These are phyloP conservation scores for Campaea margaritaria DNA, from an alignment of 2,888 invertebrate genomes.

Conservation along the genomic window DNA sequence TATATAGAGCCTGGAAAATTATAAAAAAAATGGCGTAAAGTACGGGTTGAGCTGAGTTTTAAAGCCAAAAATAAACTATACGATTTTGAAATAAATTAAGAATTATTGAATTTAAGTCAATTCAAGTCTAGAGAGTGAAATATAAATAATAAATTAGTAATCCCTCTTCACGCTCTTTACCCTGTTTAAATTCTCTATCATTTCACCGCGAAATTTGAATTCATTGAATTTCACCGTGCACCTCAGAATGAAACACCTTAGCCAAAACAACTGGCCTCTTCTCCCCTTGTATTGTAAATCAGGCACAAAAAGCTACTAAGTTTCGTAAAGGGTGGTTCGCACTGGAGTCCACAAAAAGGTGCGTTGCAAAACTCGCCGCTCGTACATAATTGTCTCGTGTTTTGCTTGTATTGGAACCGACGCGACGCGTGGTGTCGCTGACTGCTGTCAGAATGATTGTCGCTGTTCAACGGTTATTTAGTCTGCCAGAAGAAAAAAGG, in stretches of 20 bases:
- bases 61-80: no score
- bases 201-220: no score
- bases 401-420: conserved; percentile 54
- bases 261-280: conserved; percentile 5
- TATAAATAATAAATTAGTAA: no score
- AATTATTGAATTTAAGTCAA: no score
- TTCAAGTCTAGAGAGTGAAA: no score
- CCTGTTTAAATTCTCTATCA: no score
- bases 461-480: conserved; percentile 48
- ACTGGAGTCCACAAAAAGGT: conserved; percentile 28
- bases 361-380: conserved; percentile 46
- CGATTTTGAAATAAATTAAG: no score
- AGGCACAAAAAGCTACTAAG: conserved; percentile 20
- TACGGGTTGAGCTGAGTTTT: no score
- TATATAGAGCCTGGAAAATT: no score
- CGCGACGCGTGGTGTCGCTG: conserved; percentile 42
- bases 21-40: no score
- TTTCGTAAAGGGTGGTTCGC: conserved; percentile 20
- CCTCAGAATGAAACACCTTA: not conserved
- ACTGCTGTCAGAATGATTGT: conserved; percentile 52
- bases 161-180: no score
- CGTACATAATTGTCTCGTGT: conserved; percentile 61
- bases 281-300: conserved; percentile 14
- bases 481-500: conserved; percentile 39
- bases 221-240: no score